Base-by-base conservation (phyloP, 2,113 vertebrate genomes). In the Probosciger aterrimus region DNA sequence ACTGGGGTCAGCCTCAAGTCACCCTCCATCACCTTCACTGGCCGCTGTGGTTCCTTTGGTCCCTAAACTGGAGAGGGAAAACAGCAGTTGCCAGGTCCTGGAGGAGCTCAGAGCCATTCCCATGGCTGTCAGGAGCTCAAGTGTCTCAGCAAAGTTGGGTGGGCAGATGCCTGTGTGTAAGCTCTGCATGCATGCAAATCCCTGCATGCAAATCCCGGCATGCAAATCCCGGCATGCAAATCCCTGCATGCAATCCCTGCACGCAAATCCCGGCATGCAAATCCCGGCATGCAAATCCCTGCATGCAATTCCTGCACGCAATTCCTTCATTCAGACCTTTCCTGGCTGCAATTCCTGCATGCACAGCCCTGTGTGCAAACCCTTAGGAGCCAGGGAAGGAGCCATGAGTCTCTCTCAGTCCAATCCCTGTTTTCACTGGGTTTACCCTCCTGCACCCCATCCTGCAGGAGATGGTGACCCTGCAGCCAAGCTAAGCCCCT, bases 81-180 rank as follows among this genome's bases (percentile, higher is more conserved):
- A 46, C 17, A 9, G 37, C n/a, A 25, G 27, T 0, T 33, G 44
- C 39, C 24, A 15, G 23, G 14, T 46, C 18, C 43, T 13, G 44
- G 63, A 53, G n/a, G 13, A 37, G 63, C 62, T 30, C 28, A 11
- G 71, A 15, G 39, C 33, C 15, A 0, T 10, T 4, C 31, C 3
- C 0, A 4, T 3, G 11, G 30, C n/a, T 24, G 17, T 1, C 0
- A 35, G 73, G 53, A 39, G 31, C 39, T n/a, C n/a, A 4, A 18
- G 27, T 2, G 22, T 14, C 62, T 14, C 44, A 14, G 39, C 49
- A 30, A 27, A 22, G 23, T 1, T 22, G 62, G 23, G 5, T 8
- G 33, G 63, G n/a, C 14, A 23, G 47, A 14, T 11, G 46, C 19
- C 7, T 3, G 9, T 1, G 4, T 14, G 44, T 30, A 20, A 15